Evolutionary conservation across 1,140 invertebrate species (phyloP).

Genomic region (Phenacoccus solenopsis): DNA sequence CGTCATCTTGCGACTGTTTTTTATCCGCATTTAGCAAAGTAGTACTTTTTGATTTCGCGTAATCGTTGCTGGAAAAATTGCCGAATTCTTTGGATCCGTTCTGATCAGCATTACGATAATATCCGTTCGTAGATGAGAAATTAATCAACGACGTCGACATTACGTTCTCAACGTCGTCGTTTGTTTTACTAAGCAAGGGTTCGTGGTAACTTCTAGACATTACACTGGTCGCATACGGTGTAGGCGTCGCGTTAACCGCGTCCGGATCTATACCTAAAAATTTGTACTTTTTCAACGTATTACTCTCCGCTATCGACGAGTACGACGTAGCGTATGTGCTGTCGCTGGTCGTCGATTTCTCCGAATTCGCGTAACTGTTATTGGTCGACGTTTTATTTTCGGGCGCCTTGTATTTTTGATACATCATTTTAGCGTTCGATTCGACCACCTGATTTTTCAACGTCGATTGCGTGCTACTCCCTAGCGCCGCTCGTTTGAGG

Average conservation of each 20-base stretch:
- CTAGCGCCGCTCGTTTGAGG: conserved; percentile 29
- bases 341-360: no score
- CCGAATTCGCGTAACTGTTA: background rate
- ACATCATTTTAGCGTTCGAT: background rate
- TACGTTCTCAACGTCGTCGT: background rate
- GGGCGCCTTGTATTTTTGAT: background rate
- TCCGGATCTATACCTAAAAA: conserved; percentile 26
- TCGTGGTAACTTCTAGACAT: conserved; percentile 20
- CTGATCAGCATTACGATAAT: background rate
- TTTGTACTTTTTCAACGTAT: conserved; percentile 24
- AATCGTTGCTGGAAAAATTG: conserved; percentile 8
- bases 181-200: background rate
- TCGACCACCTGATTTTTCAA: background rate
- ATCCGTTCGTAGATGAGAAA: background rate
- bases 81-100: background rate
- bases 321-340: background rate
- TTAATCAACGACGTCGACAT: conserved; percentile 5
- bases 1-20: background rate
- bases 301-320: conserved; percentile 19
- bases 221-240: background rate
- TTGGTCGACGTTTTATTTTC: background rate
- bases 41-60: background rate
- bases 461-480: background rate
- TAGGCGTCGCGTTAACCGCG: background rate
- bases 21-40: background rate